Evolutionary conservation across 92 coral and sea anemone species (phyloP).

Genomic region (Phenganax marumi): DNA sequence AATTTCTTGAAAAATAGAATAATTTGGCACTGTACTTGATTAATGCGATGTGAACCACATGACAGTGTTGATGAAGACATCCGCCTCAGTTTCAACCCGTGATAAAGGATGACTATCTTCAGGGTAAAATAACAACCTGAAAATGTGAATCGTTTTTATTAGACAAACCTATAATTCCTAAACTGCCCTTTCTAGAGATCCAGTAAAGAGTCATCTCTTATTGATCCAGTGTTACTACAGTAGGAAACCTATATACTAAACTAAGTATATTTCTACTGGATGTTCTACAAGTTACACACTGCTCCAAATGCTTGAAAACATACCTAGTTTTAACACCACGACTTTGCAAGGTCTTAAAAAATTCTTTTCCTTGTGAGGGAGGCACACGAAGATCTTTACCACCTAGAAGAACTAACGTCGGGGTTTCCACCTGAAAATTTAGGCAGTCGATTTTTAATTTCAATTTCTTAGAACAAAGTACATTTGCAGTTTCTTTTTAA

Average conservation of each 20-base stretch:
- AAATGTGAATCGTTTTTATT: no score
- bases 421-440: conserved; percentile 66
- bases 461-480: background rate
- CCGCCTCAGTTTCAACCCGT: conserved; percentile 87
- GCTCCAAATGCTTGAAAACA: background rate
- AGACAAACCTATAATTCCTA: no score
- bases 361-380: conserved; percentile 73
- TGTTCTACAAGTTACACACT: background rate
- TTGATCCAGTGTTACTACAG: no score
- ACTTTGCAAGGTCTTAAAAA: conserved; percentile 58
- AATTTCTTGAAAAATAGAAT: background rate
- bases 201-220: no score
- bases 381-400: conserved; percentile 81
- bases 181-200: no score
- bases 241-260: no score
- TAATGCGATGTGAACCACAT: conserved; percentile 65
- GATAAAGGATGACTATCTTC: conserved; percentile 73
- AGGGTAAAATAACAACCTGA: conserved; percentile 70
- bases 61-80: conserved; percentile 66
- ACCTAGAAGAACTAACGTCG: conserved; percentile 73
- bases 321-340: conserved; percentile 76
- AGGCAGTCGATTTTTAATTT: background rate
- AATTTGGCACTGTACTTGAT: conserved; percentile 7
- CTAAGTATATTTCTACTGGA: no score
- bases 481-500: background rate